Percentiles rank a stretch among this genome's conserved stretches.
Conservation (phyloP, 2,113 vertebrate genomes). For the Helogale parvula region DNA sequence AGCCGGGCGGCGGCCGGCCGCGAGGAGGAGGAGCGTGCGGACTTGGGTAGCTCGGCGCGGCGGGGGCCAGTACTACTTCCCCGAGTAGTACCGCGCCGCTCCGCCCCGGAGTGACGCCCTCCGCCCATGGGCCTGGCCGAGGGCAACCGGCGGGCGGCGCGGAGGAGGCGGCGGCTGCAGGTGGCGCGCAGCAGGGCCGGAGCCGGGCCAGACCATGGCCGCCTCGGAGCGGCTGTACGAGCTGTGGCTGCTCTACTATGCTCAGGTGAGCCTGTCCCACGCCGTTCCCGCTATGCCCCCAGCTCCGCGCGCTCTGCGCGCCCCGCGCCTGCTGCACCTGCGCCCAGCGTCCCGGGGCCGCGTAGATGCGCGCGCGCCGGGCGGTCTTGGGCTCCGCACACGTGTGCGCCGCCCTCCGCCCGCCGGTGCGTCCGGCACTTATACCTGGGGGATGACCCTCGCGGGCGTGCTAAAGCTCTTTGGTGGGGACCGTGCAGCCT, state of each 20-base stretch:
- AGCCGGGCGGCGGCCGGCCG: slow-evolving; percentile 55
- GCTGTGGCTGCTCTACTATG: slow-evolving; percentile 95
- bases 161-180: slow-evolving; percentile 68
- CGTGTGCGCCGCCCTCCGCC: slow-evolving; percentile 27
- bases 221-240: slow-evolving; percentile 93
- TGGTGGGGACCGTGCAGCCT: not conserved
- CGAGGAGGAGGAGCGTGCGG: slow-evolving; percentile 38
- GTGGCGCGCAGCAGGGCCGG: slow-evolving; percentile 54
- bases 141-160: slow-evolving; percentile 75
- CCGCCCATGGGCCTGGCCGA: slow-evolving; percentile 74
- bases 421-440: not conserved
- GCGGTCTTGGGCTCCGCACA: not conserved
- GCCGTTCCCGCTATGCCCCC: slow-evolving; percentile 57
- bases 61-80: slow-evolving; percentile 51
- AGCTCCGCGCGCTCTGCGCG: slow-evolving; percentile 19
- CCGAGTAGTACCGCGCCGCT: slow-evolving; percentile 58
- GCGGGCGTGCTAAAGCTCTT: not conserved
- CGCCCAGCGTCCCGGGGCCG: not conserved
- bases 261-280: slow-evolving; percentile 92
- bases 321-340: slow-evolving; percentile 53
- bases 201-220: slow-evolving; percentile 86
- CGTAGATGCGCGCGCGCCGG: not conserved
- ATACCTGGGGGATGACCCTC: not conserved
- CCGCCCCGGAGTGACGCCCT: slow-evolving; percentile 75
- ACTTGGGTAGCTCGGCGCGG: not conserved